Evolutionary conservation across 1,140 invertebrate species (phyloP).

Genomic region (Orchesella cincta): DNA sequence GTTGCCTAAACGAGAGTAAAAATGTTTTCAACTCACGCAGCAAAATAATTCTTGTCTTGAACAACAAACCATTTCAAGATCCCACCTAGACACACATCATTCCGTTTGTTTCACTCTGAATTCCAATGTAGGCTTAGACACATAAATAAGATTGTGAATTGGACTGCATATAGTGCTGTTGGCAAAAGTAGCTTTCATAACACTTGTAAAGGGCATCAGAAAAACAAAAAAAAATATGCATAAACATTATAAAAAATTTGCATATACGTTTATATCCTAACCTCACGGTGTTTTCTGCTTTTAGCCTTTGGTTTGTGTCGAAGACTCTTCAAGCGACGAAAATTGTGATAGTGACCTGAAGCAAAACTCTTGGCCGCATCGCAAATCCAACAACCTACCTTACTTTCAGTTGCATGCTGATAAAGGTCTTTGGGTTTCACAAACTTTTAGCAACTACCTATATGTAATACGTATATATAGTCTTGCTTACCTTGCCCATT

Average conservation of each 20-base stretch:
- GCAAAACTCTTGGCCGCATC: no score
- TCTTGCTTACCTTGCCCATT: background rate
- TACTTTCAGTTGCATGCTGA: no score
- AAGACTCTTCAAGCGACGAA: background rate
- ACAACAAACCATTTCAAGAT: background rate
- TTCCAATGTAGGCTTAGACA: background rate
- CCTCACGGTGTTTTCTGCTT: no score
- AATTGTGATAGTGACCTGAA: no score
- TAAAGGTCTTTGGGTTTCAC: no score
- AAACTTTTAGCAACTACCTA: no score
- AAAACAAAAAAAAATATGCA: background rate
- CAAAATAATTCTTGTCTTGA: background rate
- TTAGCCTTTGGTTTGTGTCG: no score
- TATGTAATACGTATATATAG: no score
- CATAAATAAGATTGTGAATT: background rate
- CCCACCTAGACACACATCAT: background rate
- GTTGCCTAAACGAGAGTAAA: background rate
- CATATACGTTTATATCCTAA: no score
- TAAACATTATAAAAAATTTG: no score
- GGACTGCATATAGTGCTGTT: background rate
- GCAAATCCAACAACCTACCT: no score
- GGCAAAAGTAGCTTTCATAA: background rate
- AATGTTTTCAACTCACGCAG: slow-evolving; percentile 4
- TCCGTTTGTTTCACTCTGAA: background rate
- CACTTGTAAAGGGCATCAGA: background rate